Conservation (phyloP, 1,140 invertebrate species). For the Periplaneta americana region DNA sequence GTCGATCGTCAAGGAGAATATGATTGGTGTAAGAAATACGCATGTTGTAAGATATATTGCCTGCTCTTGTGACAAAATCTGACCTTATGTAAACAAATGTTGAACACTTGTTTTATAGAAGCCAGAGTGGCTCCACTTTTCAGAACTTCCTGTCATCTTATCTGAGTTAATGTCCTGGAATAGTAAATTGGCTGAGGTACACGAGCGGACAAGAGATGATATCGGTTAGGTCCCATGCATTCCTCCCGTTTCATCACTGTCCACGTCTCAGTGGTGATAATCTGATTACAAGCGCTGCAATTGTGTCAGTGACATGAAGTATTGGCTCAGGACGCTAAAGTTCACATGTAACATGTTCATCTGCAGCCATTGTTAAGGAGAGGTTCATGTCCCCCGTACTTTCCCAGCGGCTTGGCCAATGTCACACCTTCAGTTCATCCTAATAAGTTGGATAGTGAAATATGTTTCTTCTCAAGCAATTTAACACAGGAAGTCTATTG, state of each 20-base stretch:
- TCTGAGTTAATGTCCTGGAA: not conserved
- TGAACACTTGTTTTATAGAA: no score
- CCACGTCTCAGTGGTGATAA: not conserved
- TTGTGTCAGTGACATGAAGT: not conserved
- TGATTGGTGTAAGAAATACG: no score
- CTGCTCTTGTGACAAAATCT: not conserved
- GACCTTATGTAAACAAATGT: no score
- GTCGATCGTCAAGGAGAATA: no score
- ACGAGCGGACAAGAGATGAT: not conserved
- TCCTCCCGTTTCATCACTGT: not conserved
- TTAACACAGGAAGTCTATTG: not conserved
- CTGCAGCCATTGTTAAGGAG: not conserved
- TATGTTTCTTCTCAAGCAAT: not conserved
- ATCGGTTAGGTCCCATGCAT: not conserved
- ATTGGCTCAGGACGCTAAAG: not conserved
- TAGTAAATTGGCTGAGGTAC: not conserved
- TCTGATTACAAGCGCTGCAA: not conserved
- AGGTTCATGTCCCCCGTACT: not conserved
- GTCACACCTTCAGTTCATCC: not conserved
- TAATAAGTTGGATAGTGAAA: not conserved
- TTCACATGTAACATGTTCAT: not conserved
- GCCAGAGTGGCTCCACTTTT: not conserved
- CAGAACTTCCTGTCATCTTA: not conserved
- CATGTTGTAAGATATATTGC: no score
- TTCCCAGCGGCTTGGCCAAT: not conserved